phyloP scores from a whole-genome alignment of 2,113 vertebrate species.

The Irena cyanogastra region DNA sequence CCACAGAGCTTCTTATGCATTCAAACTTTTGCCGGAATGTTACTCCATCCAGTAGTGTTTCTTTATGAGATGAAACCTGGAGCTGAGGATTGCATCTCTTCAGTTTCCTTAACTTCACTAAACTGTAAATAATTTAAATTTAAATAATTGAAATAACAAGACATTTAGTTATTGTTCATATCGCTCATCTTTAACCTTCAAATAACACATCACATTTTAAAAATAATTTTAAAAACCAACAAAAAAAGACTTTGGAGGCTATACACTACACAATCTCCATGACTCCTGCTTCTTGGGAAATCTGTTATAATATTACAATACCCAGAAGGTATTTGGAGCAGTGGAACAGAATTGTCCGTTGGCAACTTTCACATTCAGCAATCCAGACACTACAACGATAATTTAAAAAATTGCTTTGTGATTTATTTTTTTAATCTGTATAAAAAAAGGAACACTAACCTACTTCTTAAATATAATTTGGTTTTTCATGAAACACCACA shows the following conservation, averaged over 20 bases:
- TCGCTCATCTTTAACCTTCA: slow-evolving; percentile 71
- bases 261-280: slow-evolving; percentile 60
- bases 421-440: slow-evolving; percentile 43
- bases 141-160: slow-evolving; percentile 72
- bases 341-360: slow-evolving; percentile 47
- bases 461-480: slow-evolving; percentile 65
- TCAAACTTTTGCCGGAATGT: slow-evolving; percentile 55
- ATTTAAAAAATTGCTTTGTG: slow-evolving; percentile 58
- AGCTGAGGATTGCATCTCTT: slow-evolving; percentile 50
- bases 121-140: slow-evolving; percentile 64
- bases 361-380: slow-evolving; percentile 70
- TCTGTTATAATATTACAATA: slow-evolving; percentile 19
- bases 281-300: slow-evolving; percentile 45
- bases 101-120: slow-evolving; percentile 50
- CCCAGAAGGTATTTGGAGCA: slow-evolving; percentile 54
- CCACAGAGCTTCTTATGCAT: slow-evolving; percentile 59
- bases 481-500: slow-evolving; percentile 68
- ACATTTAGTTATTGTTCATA: slow-evolving; percentile 74
- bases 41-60: slow-evolving; percentile 53
- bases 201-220: slow-evolving; percentile 68
- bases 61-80: slow-evolving; percentile 30
- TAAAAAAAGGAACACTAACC: slow-evolving; percentile 73
- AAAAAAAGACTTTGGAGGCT: slow-evolving; percentile 53
- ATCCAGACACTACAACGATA: slow-evolving; percentile 71
- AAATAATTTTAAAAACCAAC: slow-evolving; percentile 68